Base-by-base conservation (phyloP, 2,113 vertebrate species). In the Nymphicus hollandicus region DNA sequence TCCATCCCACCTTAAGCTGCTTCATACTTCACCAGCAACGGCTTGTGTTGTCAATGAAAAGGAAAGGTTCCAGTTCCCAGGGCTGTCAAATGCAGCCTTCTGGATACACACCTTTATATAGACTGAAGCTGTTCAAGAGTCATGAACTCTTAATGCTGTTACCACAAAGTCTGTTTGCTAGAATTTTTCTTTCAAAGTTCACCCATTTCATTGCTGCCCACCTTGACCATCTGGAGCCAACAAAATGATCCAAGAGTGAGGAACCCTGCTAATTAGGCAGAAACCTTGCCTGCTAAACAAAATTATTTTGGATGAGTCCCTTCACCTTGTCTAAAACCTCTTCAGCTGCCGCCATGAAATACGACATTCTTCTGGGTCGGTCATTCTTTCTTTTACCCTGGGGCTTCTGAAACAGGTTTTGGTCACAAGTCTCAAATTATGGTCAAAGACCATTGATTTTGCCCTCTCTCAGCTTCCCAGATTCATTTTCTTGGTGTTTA, bases 381-480 rank as follows among this genome's bases (percentile, higher is more conserved):
- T 63, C 23, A 29, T 49, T 70, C 1, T 1, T 66, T 79, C 52
- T 73, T 80, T 88, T 41, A 37, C 31, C 20, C 10, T 66, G 23
- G 31, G 17, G 17, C n/a, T 93, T 77, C 43, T 41, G 68, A 79
- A 89, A 49, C 4, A 27, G 5, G 22, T 87, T 91, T 87, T 87
- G 47, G 43, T 87, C 35, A 44, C 17, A 60, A 50, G 17, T 68
- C 53, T 88, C 52, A 85, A 82, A 79, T n/a, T 76, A 17, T 43
- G 15, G 33, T 31, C 29, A 81, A 73, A 82, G 29, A 28, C 13
- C 0, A 0, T 35, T 0, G 0, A 37, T 4, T 49, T 87, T 64
- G 9, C 25, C 46, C 24, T 84, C 33, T 68, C 7, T 89, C 56
- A 70, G 29, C 43, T 68, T 70, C 12, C 27, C 20, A 85, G 31